phyloP scores from a whole-genome alignment of 2,113 vertebrate genomes.

The Scomber japonicus region DNA sequence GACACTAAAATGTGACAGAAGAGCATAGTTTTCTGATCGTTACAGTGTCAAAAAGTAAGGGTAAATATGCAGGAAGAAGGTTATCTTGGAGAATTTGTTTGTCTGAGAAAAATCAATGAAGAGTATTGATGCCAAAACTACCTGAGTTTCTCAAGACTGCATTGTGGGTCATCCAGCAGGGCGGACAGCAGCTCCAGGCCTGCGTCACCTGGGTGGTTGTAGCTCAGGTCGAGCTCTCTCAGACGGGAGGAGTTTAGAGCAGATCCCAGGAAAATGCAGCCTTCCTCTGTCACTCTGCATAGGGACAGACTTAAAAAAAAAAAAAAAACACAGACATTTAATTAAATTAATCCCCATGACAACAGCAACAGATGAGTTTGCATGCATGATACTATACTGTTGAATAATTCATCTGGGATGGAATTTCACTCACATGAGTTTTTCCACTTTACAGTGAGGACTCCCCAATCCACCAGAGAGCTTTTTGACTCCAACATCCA shows the following conservation, averaged over 20 bases:
- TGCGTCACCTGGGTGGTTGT: constrained; percentile 68
- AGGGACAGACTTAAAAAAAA: constrained; percentile 62
- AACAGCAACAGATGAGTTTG: constrained; percentile 1
- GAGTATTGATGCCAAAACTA: constrained; percentile 1
- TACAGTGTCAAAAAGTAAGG: too few species aligned
- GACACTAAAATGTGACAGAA: constrained; percentile 51
- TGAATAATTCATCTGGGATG: constrained; percentile 22
- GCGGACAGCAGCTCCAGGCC: constrained; percentile 59
- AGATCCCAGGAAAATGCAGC: constrained; percentile 68
- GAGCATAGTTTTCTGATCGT: neutral
- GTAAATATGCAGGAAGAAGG: too few species aligned
- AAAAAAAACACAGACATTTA: neutral
- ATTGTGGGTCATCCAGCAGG: constrained; percentile 63
- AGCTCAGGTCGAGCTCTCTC: constrained; percentile 73
- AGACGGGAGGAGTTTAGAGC: constrained; percentile 63
- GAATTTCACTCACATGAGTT: constrained; percentile 55
- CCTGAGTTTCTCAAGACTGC: constrained; percentile 69
- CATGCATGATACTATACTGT: constrained; percentile 12
- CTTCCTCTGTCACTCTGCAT: constrained; percentile 69
- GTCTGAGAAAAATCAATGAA: too few species aligned
- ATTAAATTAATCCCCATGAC: neutral
- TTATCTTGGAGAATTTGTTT: too few species aligned
- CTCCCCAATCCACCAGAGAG: constrained; percentile 53
- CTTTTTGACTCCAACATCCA: constrained; percentile 51
- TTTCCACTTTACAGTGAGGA: constrained; percentile 65